A percentile compares a stretch with the other conserved stretches of the same genome.
Evolutionary conservation across 2,113 vertebrate species (phyloP).

Genomic region (Dasyornis broadbenti): DNA sequence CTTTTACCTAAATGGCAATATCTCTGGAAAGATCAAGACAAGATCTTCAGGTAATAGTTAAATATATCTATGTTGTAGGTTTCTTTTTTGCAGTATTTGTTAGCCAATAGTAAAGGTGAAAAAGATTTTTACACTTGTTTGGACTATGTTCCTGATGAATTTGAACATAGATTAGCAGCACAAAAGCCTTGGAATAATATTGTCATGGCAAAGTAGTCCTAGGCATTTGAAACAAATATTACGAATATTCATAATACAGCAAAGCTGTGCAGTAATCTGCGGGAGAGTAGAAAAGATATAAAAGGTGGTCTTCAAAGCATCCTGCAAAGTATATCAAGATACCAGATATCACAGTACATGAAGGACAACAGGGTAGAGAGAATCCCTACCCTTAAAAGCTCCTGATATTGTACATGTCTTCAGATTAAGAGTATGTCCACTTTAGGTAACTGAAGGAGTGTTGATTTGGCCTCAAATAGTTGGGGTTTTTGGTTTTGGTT

Average conservation of each 20-base stretch:
- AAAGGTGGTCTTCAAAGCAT: not conserved
- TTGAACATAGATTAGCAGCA: not conserved
- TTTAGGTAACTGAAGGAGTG: not conserved
- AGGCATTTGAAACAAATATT: accelerated
- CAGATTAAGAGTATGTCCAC: not conserved
- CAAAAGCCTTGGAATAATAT: not conserved
- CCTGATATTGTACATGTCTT: not conserved
- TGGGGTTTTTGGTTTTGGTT: too few relatives aligned
- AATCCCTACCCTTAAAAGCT: not conserved
- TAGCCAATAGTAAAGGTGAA: not conserved
- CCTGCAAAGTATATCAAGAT: not conserved
- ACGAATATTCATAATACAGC: not conserved
- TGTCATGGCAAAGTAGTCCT: not conserved
- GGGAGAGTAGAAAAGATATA: not conserved
- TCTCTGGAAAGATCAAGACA: not conserved
- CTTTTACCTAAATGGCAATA: not conserved
- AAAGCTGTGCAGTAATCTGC: not conserved
- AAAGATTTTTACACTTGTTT: not conserved
- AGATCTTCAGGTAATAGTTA: not conserved
- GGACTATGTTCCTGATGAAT: not conserved
- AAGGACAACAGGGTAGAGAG: not conserved
- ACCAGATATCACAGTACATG: not conserved
- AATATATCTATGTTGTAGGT: not conserved
- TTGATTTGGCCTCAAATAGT: not conserved
- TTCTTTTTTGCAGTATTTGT: not conserved